phyloP scores from a whole-genome alignment of 2,797 vertebrate species.

The Sebastes cheni region DNA sequence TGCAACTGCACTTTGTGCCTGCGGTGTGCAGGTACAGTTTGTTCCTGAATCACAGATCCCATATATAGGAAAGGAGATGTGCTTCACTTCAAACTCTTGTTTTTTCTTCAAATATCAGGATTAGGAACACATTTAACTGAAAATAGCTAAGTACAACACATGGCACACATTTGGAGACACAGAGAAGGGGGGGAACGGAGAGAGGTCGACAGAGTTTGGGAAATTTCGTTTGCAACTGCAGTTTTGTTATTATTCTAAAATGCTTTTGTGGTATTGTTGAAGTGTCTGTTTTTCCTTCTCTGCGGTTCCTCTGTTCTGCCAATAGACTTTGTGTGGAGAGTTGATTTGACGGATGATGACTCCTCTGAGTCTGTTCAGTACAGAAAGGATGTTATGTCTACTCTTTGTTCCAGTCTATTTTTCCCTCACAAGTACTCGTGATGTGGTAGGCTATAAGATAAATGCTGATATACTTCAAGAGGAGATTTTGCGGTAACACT shows the following conservation, averaged over 20 bases:
- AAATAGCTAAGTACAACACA: not conserved
- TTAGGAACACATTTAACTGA: not conserved
- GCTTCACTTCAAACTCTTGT: slow-evolving; percentile 4
- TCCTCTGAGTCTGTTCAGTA: slow-evolving; percentile 51
- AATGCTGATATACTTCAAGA: not conserved
- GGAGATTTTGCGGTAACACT: not conserved
- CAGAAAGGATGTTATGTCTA: slow-evolving; percentile 70
- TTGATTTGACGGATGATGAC: slow-evolving; percentile 57
- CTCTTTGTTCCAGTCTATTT: slow-evolving; percentile 15
- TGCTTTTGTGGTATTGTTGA: slow-evolving; percentile 20
- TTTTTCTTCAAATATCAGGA: not conserved
- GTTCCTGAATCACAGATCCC: not conserved
- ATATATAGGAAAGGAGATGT: not conserved
- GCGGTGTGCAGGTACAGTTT: not conserved
- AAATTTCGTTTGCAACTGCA: not conserved
- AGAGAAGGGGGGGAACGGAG: too few relatives aligned
- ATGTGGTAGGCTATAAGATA: not conserved
- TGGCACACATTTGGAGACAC: not conserved
- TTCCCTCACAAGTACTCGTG: not conserved
- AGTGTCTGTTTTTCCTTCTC: not conserved
- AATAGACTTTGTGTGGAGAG: slow-evolving; percentile 35
- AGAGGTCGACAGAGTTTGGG: not conserved
- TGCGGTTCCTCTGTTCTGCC: slow-evolving; percentile 1
- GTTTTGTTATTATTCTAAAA: slow-evolving; percentile 28
- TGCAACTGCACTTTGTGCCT: not conserved